Percentiles rank a stretch among this genome's conserved stretches.
Conservation (phyloP, 2,113 vertebrate species). For the Oxygymnocypris stewartii region DNA sequence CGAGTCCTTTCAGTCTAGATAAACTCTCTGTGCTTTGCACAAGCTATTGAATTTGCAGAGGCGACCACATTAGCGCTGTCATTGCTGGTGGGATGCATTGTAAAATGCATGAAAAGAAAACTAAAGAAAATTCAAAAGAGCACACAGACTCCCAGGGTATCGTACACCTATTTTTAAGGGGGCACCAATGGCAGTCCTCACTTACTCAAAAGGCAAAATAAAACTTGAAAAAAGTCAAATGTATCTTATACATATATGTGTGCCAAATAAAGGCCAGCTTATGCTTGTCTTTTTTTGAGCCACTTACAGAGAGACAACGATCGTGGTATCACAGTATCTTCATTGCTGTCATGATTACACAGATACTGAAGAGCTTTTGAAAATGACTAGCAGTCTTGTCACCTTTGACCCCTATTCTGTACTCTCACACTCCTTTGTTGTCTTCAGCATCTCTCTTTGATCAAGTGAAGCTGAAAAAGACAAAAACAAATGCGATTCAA, state of each 20-base stretch:
- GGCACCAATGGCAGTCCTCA: background rate
- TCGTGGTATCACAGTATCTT: background rate
- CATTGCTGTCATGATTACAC: constrained; percentile 17
- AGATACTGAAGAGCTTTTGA: constrained; percentile 7
- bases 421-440: constrained; percentile 13
- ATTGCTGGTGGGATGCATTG: background rate
- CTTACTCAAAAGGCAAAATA: background rate
- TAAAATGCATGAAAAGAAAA: background rate
- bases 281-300: constrained; percentile 13
- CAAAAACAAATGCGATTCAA: constrained; percentile 50
- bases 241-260: too few species aligned
- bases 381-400: constrained; percentile 23
- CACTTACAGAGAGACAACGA: constrained; percentile 17
- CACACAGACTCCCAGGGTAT: background rate
- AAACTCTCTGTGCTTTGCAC: constrained; percentile 7
- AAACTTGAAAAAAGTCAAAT: background rate
- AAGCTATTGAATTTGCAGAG: constrained; percentile 12
- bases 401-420: constrained; percentile 45
- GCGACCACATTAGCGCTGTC: constrained; percentile 6
- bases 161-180: background rate
- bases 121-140: background rate
- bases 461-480: constrained; percentile 43
- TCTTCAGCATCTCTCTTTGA: constrained; percentile 46
- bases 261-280: background rate
- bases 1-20: background rate